Base-by-base conservation (phyloP, 1,140 invertebrate species). In the Berghia stephanieae region DNA sequence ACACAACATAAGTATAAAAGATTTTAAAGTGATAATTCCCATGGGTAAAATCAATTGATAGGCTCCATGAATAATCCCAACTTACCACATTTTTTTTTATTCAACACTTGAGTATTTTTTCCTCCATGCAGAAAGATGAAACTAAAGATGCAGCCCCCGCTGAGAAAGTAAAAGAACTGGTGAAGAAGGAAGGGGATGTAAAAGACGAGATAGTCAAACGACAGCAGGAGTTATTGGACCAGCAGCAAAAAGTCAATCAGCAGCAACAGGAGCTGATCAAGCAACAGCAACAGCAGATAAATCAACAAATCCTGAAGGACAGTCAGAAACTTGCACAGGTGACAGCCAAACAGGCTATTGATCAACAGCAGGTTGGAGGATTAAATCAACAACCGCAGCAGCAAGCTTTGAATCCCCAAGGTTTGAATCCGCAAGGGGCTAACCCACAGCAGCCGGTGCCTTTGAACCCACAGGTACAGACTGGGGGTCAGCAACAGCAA, bases 171-270 rank as follows among this genome's bases (percentile, higher is more conserved):
- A 69, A 36, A 36, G 13, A 10, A 69, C 6, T 18, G 13, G 13
- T 40, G 10, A 18, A 69, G 13, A 10, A 10, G 13, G 34, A 24
- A 4, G 27, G 13, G 3, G 34, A 52, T 73, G 24, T 55, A 55
- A 60, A 66, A 2, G 49, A 40, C 13, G 42, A 73, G 13, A 55
- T 55, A 24, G 24, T 40, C 6, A 31, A 46, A 68, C 63, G 31
- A 10, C 31, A 10, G 40, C 34, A 67, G 21, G 5, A 75, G 16
- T 46, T 55, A 63, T 36, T 36, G n/a, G 38, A 68, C 38, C 68
- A 73, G 27, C 66, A 74, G 24, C 69, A 79, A n/a, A 40, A 18
- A 21, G 38, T 46, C 52, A 3, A 24, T 44, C 46, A 44, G 16
- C 55, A 40, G 44, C 2, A 75, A 21, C 52, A 55, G 42, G 27